Evolutionary conservation across 1,140 invertebrate genomes (phyloP).

Genomic region (Diorhabda elongata): DNA sequence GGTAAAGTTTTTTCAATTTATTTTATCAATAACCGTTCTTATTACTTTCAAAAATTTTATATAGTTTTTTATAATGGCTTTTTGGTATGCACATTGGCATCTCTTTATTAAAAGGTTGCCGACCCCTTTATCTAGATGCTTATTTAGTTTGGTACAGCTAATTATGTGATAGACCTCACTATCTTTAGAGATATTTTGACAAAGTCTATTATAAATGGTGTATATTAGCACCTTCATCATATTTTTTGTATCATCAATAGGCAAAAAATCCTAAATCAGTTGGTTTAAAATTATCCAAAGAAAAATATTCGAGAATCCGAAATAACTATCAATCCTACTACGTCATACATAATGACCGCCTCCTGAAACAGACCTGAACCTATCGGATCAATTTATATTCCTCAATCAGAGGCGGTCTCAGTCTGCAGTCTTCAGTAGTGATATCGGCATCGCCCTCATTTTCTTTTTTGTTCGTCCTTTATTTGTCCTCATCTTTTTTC

Average conservation of each 20-base stretch:
- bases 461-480: background rate
- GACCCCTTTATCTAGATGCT: too few relatives aligned
- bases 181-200: too few relatives aligned
- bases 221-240: background rate
- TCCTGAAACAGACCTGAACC: constrained; percentile 4
- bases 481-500: constrained; percentile 33
- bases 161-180: too few relatives aligned
- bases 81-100: too few relatives aligned
- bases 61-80: too few relatives aligned
- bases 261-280: background rate
- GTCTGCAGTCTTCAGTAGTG: constrained; percentile 1
- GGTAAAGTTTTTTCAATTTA: too few relatives aligned
- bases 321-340: background rate
- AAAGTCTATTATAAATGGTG: too few relatives aligned
- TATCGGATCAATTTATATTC: background rate
- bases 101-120: too few relatives aligned
- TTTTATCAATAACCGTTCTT: too few relatives aligned
- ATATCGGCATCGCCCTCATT: background rate
- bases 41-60: too few relatives aligned
- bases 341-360: background rate
- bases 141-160: too few relatives aligned
- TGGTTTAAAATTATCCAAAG: background rate
- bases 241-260: background rate
- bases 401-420: background rate
- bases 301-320: background rate